These are phyloP conservation scores for Aradophagus sp. DNA, from an alignment of 1,140 invertebrate genomes.

Conservation along the genomic window DNA sequence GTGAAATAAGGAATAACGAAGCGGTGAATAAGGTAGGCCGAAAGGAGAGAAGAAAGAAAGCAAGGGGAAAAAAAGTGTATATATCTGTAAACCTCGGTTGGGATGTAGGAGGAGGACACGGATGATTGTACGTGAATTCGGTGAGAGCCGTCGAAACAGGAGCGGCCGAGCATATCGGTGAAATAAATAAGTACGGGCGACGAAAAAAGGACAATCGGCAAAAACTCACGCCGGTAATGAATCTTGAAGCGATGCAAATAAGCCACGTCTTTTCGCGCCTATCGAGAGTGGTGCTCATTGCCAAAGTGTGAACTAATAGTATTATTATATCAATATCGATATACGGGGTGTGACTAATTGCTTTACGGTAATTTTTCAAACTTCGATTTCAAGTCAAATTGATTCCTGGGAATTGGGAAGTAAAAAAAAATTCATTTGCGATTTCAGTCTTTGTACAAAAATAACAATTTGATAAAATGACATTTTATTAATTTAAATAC, in stretches of 20 bases:
- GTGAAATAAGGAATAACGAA: slow-evolving; percentile 49
- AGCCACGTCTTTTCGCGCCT: slow-evolving; percentile 54
- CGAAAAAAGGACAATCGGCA: slow-evolving; percentile 39
- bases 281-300: slow-evolving; percentile 35
- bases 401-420: too few relatives aligned
- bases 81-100: too few relatives aligned
- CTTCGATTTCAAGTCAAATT: too few relatives aligned
- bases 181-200: slow-evolving; percentile 55
- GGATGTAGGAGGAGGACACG: slow-evolving; percentile 25
- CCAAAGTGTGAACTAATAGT: slow-evolving; percentile 38
- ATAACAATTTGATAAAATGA: too few relatives aligned
- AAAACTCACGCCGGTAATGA: slow-evolving; percentile 61
- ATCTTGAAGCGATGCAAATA: slow-evolving; percentile 66
- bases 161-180: slow-evolving; percentile 55
- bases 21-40: slow-evolving; percentile 21
- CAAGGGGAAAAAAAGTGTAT: too few relatives aligned
- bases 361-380: too few relatives aligned
- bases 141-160: slow-evolving; percentile 54
- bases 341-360: too few relatives aligned
- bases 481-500: too few relatives aligned
- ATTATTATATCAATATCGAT: slow-evolving; percentile 28
- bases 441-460: too few relatives aligned
- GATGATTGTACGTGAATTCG: slow-evolving; percentile 40
- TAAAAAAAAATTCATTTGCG: too few relatives aligned
- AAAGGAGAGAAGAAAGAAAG: slow-evolving; percentile 36